Evolutionary conservation across 1,140 invertebrate species (phyloP).

Genomic region (Hesperophylax magnus): DNA sequence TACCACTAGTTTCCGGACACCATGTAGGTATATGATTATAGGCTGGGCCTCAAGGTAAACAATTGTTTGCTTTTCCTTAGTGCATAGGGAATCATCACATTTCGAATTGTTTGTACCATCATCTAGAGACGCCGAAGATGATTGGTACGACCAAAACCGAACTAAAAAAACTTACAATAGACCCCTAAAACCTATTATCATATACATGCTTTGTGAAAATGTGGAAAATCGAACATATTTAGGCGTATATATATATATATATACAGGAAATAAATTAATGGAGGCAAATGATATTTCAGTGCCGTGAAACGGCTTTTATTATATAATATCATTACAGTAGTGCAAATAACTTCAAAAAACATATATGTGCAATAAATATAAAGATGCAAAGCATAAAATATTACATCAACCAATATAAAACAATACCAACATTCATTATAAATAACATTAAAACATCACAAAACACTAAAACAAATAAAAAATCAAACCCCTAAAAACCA

Average conservation of each 20-base stretch:
- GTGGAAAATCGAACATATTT: neutral
- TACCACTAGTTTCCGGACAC: too few relatives aligned
- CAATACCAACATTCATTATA: conserved; percentile 7
- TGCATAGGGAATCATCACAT: too few relatives aligned
- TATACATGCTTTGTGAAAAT: neutral
- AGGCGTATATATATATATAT: too few relatives aligned
- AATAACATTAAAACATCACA: conserved; percentile 7
- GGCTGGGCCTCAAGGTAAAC: too few relatives aligned
- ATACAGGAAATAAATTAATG: conserved; percentile 15
- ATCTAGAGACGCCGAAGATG: too few relatives aligned
- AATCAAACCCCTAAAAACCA: conserved; percentile 10
- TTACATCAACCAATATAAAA: conserved; percentile 5
- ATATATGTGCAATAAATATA: conserved; percentile 21
- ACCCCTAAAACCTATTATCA: too few relatives aligned
- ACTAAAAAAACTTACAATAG: too few relatives aligned
- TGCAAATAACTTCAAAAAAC: conserved; percentile 33
- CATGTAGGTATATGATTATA: too few relatives aligned
- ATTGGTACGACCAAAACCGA: too few relatives aligned
- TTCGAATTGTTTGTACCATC: too few relatives aligned
- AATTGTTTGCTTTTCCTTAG: too few relatives aligned
- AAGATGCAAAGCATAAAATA: conserved; percentile 19
- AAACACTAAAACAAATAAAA: conserved; percentile 20
- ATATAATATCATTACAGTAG: conserved; percentile 42
- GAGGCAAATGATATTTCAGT: conserved; percentile 45
- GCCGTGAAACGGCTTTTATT: conserved; percentile 57